Base-by-base conservation (phyloP, 2,888 invertebrate genomes). In the Tinea trinotella region DNA sequence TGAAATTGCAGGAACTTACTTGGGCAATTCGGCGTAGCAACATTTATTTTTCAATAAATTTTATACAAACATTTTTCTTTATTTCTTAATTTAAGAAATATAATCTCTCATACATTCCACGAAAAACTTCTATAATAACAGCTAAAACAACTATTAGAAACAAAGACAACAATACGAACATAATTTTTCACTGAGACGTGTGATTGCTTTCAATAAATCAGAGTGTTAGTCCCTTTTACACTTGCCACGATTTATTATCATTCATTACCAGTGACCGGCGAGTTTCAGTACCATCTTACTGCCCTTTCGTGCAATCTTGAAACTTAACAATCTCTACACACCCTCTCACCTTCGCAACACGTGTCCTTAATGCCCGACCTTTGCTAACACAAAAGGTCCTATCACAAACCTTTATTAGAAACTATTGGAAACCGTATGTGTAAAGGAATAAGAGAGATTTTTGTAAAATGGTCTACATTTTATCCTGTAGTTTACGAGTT, bases 261-360 rank as follows among this genome's bases (percentile, higher is more conserved):
- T 53, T 53, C 53, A 53, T 53, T 53, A 53, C 53, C 6, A 52
- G 53, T 53, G 53, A 53, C 53, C 53, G 40, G 40, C 34, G 15
- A 52, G 17, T 35, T 13, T 10, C 22, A 40, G 40, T 19, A 36
- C 53, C 53, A 12, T 53, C 53, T 52, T 50, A 46, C 46, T 46
- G 46, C 46, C 46, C 46, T 46, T 19, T 6, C 19, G 17, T 57
- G 61, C 61, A 63, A 64, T 63, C 60, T 63, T 59, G 54, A 54
- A 65, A 67, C 40, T 40, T 46, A 70, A 70, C 70, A 71, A 75
- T 71, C 74, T 70, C 64, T 61, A 62, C 67, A 65, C 68, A 64
- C 61, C 63, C 61, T 74, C 71, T 68, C 74, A 78, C 78, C 77
- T 78, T 72, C 58, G 71, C 67, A 74, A 69, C 78, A 76, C 64